phyloP scores from a whole-genome alignment of 2,113 vertebrate genomes.

The Pimephales promelas region DNA sequence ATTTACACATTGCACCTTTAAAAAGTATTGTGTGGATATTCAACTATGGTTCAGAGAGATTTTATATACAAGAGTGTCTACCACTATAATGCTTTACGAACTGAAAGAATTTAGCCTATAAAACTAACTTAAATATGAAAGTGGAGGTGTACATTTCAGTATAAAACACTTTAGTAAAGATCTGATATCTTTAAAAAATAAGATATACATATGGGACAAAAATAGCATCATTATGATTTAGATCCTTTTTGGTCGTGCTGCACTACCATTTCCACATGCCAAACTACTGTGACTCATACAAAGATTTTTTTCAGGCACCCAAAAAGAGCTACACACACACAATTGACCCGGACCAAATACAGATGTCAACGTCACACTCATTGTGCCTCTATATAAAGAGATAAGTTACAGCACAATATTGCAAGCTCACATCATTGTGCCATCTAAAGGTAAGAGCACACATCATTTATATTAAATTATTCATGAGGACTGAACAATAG shows the following conservation, averaged over 20 bases:
- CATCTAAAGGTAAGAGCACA: too few relatives aligned
- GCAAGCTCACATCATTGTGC: too few relatives aligned
- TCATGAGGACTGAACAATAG: background rate
- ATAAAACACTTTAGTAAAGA: too few relatives aligned
- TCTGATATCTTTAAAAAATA: too few relatives aligned
- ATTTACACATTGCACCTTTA: too few relatives aligned
- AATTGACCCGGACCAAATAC: constrained; percentile 40
- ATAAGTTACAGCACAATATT: too few relatives aligned
- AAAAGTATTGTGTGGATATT: background rate
- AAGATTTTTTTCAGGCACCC: constrained; percentile 27
- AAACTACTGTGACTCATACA: background rate
- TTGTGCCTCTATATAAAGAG: too few relatives aligned
- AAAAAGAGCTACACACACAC: constrained; percentile 37
- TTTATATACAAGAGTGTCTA: background rate
- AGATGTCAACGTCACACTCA: constrained; percentile 17
- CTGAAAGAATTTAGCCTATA: too few relatives aligned
- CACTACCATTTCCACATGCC: background rate
- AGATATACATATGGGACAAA: background rate
- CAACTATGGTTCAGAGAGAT: background rate
- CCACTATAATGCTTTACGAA: background rate
- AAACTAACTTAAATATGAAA: too few relatives aligned
- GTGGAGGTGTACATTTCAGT: too few relatives aligned
- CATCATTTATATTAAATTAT: too few relatives aligned
- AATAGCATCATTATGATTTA: background rate
- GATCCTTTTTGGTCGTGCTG: constrained; percentile 1